Conservation (phyloP, 2,113 vertebrate genomes). For the Ammospiza nelsoni region DNA sequence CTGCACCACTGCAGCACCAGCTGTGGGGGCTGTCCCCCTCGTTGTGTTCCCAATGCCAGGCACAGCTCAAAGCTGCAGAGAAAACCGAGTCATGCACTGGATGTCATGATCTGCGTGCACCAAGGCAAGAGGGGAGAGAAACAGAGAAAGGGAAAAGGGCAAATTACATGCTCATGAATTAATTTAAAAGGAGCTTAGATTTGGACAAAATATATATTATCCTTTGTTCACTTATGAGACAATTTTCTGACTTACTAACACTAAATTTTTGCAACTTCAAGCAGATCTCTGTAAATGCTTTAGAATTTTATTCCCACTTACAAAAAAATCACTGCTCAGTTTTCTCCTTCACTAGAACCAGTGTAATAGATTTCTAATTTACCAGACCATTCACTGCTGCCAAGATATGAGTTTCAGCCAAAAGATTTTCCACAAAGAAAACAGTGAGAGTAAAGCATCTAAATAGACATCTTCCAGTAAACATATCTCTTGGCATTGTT, state of each 20-base stretch:
- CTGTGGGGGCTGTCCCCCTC: not conserved
- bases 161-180: not conserved
- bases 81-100: not conserved
- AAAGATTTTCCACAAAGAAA: not conserved
- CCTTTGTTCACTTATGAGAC: not conserved
- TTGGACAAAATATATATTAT: not conserved
- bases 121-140: not conserved
- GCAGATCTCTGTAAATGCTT: not conserved
- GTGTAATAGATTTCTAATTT: not conserved
- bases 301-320: not conserved
- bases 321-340: not conserved
- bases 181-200: not conserved
- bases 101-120: not conserved
- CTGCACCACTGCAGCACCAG: not conserved
- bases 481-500: not conserved
- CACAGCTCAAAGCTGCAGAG: not conserved
- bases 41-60: not conserved
- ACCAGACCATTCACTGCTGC: not conserved
- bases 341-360: not conserved
- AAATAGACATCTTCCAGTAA: not conserved
- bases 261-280: not conserved
- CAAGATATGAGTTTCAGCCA: not conserved
- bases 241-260: not conserved
- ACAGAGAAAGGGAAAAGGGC: not conserved
- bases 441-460: not conserved